These are phyloP conservation scores for Saturnia pavonia DNA, from an alignment of 2,888 invertebrate genomes.

Conservation along the genomic window DNA sequence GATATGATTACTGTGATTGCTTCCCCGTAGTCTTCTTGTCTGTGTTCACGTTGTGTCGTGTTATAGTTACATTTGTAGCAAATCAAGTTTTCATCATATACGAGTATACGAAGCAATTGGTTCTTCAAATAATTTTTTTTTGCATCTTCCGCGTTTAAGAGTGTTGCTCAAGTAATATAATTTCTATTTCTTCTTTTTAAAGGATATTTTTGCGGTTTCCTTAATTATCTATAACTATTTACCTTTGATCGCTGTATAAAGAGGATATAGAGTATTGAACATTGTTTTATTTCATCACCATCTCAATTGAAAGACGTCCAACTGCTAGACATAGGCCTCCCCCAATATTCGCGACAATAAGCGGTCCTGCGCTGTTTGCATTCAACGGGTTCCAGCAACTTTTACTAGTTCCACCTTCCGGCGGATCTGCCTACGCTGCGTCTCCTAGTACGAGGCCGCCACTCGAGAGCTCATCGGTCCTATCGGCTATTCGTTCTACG, in stretches of 20 bases:
- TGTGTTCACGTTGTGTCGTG: slow-evolving; percentile 28
- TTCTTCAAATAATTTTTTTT: slow-evolving; percentile 1
- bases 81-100: slow-evolving; percentile 44
- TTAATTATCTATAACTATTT: not conserved
- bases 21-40: slow-evolving; percentile 26
- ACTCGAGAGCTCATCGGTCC: too few relatives aligned
- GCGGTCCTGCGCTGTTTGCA: too few relatives aligned
- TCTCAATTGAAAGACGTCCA: too few relatives aligned
- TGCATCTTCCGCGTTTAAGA: not conserved
- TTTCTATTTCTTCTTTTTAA: not conserved
- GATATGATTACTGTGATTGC: slow-evolving; percentile 52
- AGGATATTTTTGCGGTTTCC: not conserved
- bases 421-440: too few relatives aligned
- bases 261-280: too few relatives aligned
- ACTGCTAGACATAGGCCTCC: too few relatives aligned
- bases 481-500: too few relatives aligned
- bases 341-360: too few relatives aligned
- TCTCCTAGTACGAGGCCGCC: too few relatives aligned
- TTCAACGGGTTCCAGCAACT: too few relatives aligned
- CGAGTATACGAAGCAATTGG: not conserved
- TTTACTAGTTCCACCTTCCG: too few relatives aligned
- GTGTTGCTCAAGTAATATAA: not conserved
- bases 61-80: slow-evolving; percentile 34
- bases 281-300: too few relatives aligned
- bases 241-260: not conserved